Conservation (phyloP, 2,797 vertebrate genomes). For the Chloroceryle inda region DNA sequence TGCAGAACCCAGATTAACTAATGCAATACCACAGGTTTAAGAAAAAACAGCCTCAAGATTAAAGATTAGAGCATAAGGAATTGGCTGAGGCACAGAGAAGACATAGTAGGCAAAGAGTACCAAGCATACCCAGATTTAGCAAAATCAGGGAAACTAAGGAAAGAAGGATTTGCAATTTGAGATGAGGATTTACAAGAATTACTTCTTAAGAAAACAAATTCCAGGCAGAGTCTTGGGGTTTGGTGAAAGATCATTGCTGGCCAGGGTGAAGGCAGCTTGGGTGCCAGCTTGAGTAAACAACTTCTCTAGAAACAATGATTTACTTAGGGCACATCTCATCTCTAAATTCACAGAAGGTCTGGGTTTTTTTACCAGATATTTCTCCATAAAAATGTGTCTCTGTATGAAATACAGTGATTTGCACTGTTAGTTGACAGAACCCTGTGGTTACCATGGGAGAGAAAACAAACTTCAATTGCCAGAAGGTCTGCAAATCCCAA, state of each 20-base stretch:
- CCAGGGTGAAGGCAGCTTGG: not conserved
- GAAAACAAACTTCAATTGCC: constrained; percentile 6
- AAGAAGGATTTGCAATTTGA: not conserved
- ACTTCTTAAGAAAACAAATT: constrained; percentile 18
- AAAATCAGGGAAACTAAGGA: not conserved
- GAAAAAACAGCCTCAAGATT: not conserved
- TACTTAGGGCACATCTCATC: not conserved
- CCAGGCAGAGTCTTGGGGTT: not conserved
- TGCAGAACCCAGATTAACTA: constrained; percentile 13
- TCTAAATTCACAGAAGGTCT: not conserved
- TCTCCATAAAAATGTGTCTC: not conserved
- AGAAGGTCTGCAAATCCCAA: not conserved
- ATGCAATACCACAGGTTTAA: not conserved
- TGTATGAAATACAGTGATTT: not conserved
- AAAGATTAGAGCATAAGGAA: not conserved
- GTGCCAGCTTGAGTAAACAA: constrained; percentile 7
- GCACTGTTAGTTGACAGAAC: not conserved
- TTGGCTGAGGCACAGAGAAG: not conserved
- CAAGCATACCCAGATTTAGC: constrained; percentile 11
- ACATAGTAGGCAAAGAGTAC: not conserved
- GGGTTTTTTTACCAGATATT: not conserved
- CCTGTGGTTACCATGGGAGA: not conserved
- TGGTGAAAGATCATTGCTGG: not conserved
- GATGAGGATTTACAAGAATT: constrained; percentile 24
- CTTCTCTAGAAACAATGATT: constrained; percentile 3